Evolutionary conservation across 2,888 invertebrate species (phyloP), one percentile per base, ranked within the genome.

Genomic region (Euphydryas editha): DNA sequence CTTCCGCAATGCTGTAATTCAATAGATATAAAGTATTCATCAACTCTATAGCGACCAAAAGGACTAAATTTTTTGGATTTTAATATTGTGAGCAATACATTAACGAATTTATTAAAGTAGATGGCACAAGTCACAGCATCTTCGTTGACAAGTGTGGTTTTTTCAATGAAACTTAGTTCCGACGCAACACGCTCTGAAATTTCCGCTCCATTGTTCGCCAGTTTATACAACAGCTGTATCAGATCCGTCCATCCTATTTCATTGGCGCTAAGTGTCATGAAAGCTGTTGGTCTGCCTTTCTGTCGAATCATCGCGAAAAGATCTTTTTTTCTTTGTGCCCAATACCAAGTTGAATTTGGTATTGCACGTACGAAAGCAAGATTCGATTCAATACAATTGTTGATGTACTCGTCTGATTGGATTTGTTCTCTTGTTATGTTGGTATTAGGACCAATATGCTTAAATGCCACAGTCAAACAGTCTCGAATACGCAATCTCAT

Each of bases 291-390:
- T 64, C 76, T 80, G 20, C 81, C 81, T n/a, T 75, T 63, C 69
- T 84, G 81, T 15, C 81, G 39, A 55, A 83, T 85, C 77, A 84
- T 83, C 2, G 82, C 78, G 67, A 81, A 81, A 10, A 83, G 69
- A 66, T 82, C 39, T 11, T 39, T 39, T 10, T 39, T 7, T 1
- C 11, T 39, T 39, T 15, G 11, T 11, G 39, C 7, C 39, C 39
- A 39, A 39, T 39, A 15, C 11, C 15, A 39, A 4, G 39, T 15
- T 11, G 39, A 39, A 39, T 39, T 39, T 5, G 39, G 39, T 15
- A 39, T 39, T 1, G 39, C 3, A 15, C 39, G 11, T 39, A 15
- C 3, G 3, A 39, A 39, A 24, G 79, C 75, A 30, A 81, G 68
- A 75, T 82, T 62, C 39, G 77, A 24, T 69, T 39, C 70, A 65